Evolutionary conservation across 2,888 invertebrate genomes (phyloP).

Genomic region (Linhomoeus sp.): DNA sequence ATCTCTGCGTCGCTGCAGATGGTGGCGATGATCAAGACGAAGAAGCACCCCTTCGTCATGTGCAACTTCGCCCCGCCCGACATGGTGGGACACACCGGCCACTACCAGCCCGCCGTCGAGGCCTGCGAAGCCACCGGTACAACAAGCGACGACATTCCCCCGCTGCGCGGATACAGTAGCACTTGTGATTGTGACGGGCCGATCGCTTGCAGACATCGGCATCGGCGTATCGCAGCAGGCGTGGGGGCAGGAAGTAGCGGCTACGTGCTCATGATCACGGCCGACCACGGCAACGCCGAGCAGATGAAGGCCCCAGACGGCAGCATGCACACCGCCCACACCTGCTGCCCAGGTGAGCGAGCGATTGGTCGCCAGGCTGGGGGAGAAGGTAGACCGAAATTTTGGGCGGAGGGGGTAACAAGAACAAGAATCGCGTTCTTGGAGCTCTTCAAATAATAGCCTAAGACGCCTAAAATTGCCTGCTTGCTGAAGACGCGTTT

Average conservation of each 20-base stretch:
- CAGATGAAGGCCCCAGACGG: conserved; percentile 31
- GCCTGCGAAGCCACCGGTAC: conserved; percentile 26
- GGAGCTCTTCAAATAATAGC: too few species aligned
- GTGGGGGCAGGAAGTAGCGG: conserved; percentile 25
- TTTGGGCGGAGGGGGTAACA: too few species aligned
- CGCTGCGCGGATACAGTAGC: too few species aligned
- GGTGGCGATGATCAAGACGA: conserved; percentile 22
- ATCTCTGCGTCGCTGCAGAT: too few species aligned
- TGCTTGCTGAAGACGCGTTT: too few species aligned
- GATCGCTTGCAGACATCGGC: conserved; percentile 20
- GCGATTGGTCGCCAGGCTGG: too few species aligned
- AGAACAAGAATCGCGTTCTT: too few species aligned
- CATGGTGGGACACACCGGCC: conserved; percentile 34
- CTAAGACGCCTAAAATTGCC: too few species aligned
- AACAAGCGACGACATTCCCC: too few species aligned
- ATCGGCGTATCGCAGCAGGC: conserved; percentile 30
- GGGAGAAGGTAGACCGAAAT: too few species aligned
- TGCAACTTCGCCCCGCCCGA: conserved; percentile 35
- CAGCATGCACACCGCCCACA: conserved; percentile 32
- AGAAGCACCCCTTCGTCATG: conserved; percentile 32
- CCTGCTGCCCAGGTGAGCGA: conserved; percentile 28
- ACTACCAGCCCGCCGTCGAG: conserved; percentile 28
- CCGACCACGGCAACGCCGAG: conserved; percentile 34
- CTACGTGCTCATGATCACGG: conserved; percentile 18
- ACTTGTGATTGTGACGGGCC: background rate